Conservation (phyloP, 2,797 vertebrate genomes). For the Aythya fuligula region DNA sequence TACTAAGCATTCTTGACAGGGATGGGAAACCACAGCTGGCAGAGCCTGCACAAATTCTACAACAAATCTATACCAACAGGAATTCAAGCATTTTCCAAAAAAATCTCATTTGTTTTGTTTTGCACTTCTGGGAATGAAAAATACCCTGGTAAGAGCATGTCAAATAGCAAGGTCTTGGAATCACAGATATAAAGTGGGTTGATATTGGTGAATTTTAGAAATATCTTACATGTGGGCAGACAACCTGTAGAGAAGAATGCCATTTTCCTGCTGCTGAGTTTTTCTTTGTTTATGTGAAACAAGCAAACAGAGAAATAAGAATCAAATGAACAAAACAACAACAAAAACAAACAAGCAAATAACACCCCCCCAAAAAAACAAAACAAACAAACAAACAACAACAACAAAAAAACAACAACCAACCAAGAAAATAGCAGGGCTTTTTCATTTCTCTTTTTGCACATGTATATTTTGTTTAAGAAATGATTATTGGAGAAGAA, state of each 20-base stretch:
- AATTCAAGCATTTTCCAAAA: background rate
- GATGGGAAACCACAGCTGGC: too few species aligned
- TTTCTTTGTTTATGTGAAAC: background rate
- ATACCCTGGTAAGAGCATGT: background rate
- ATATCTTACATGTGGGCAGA: background rate
- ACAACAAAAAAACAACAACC: background rate
- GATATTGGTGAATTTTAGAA: background rate
- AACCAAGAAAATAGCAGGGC: accelerated
- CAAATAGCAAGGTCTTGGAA: background rate
- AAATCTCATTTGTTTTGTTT: background rate
- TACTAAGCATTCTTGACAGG: background rate
- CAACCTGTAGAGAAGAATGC: background rate
- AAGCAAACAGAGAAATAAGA: background rate
- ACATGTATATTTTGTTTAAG: background rate
- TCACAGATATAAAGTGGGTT: background rate
- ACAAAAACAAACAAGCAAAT: background rate
- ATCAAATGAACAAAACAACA: background rate
- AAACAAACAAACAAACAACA: background rate
- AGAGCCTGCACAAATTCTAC: background rate
- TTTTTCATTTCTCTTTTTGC: background rate
- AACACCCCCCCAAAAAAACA: background rate
- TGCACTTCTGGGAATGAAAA: background rate
- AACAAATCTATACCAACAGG: background rate
- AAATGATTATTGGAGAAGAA: background rate
- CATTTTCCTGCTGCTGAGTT: background rate